Conservation (phyloP, 2,888 invertebrate species). For the Drosophila birchii region DNA sequence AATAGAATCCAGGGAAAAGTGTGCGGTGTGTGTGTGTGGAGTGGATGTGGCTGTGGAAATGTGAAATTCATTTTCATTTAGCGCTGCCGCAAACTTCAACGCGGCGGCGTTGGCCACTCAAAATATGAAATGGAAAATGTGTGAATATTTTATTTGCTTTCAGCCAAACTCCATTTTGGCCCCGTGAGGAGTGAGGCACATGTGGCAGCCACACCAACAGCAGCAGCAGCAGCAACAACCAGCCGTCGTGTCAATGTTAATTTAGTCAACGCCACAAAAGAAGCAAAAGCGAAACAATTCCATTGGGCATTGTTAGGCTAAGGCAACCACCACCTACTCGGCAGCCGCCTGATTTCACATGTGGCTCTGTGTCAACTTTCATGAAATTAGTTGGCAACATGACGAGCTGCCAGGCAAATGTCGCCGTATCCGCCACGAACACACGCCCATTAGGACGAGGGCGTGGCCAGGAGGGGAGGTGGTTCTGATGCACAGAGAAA, state of each 20-base stretch:
- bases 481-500: neutral
- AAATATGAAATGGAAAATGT: constrained; percentile 76
- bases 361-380: constrained; percentile 82
- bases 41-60: constrained; percentile 58
- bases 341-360: constrained; percentile 72
- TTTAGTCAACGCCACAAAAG: constrained; percentile 76
- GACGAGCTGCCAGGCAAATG: constrained; percentile 75
- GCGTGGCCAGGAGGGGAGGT: neutral
- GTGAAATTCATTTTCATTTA: constrained; percentile 70
- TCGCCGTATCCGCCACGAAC: constrained; percentile 51
- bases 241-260: constrained; percentile 79
- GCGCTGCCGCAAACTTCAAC: constrained; percentile 62
- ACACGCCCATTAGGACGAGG: constrained; percentile 73
- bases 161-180: constrained; percentile 39
- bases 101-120: constrained; percentile 72
- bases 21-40: constrained; percentile 11
- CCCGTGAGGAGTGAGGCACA: constrained; percentile 38
- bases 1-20: constrained; percentile 43
- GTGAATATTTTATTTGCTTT: constrained; percentile 75
- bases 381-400: constrained; percentile 83
- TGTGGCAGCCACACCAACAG: constrained; percentile 51
- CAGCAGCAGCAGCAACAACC: constrained; percentile 43
- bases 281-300: constrained; percentile 66
- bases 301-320: constrained; percentile 76
- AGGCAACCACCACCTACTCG: constrained; percentile 41